Conservation (phyloP, 2,113 vertebrate species). For the Butorides virescens region DNA sequence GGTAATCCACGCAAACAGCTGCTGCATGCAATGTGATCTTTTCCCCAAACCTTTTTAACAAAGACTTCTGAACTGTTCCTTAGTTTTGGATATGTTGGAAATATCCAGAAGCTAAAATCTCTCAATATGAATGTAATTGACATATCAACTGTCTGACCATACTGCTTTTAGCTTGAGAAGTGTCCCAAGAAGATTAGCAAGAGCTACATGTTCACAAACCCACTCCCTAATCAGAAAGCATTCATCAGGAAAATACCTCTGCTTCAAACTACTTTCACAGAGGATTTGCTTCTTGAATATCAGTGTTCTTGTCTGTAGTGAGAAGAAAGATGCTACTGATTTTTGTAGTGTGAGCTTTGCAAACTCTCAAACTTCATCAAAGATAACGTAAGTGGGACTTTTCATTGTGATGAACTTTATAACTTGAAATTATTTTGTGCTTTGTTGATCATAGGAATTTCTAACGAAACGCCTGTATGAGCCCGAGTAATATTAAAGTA, state of each 20-base stretch:
- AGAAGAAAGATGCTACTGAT: background rate
- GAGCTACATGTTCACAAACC: background rate
- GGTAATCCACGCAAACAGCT: conserved; percentile 82
- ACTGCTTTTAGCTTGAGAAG: conserved; percentile 46
- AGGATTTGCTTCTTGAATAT: conserved; percentile 13
- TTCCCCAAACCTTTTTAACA: conserved; percentile 68
- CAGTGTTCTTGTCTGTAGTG: background rate
- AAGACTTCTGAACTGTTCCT: conserved; percentile 67
- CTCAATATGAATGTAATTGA: conserved; percentile 63
- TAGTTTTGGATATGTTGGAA: conserved; percentile 67
- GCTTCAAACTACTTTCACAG: conserved; percentile 19
- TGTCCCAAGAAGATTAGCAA: conserved; percentile 34
- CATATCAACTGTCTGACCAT: conserved; percentile 46
- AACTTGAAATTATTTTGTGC: background rate
- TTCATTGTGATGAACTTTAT: background rate
- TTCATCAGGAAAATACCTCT: conserved; percentile 5
- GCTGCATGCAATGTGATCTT: conserved; percentile 80
- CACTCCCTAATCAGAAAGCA: conserved; percentile 2
- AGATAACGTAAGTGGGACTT: background rate
- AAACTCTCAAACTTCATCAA: background rate
- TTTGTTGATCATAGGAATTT: background rate
- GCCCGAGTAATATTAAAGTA: background rate
- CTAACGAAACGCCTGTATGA: background rate
- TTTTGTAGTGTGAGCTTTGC: background rate
- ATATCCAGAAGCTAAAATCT: conserved; percentile 70